Base-by-base conservation (phyloP, 2,797 vertebrate genomes). In the Pogoniulus pusillus region DNA sequence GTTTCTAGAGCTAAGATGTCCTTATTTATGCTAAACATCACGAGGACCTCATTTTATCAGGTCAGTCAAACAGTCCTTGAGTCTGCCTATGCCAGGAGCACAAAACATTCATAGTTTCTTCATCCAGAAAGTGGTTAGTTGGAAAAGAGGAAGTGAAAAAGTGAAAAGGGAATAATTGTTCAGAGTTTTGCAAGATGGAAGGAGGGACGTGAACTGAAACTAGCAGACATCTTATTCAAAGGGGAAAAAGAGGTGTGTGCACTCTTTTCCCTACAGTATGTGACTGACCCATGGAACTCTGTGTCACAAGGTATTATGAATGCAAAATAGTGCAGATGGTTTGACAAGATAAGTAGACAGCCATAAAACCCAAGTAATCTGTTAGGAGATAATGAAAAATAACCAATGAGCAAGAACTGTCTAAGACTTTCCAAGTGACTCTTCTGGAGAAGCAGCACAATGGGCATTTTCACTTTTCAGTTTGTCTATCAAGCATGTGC, bases 241-340 rank as follows among this genome's bases (percentile, higher is more conserved):
- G n/a, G n/a, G n/a, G n/a, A n/a, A n/a, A n/a, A n/a, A n/a, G n/a
- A 5, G 3, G 0, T 6, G 12, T 2, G 11, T 8, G 4, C 0
- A 0, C 5, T 70, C 45, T 37, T 29, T 18, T 17, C 16, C 29
- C 30, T 41, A 32, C 11, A 11, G 11, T 84, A 27, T 16, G 11
- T 81, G 39, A 41, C 23, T 87, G 58, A 82, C 45, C 26, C 78
- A 0, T 51, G 71, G 63, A 85, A 81, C 70, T 78, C 39, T 8
- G 45, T 83, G 32, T 70, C 68, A 76, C 11, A 59, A 58, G n/a
- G 18, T 64, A 9, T 7, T 53, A 30, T 62, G 26, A 37, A n/a
- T 74, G 32, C 27, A 34, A 69, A 75, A 39, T 68, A 29, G 19
- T 7, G 2, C 41, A 12, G 41, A 7, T 79, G 12, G 22, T 64